Evolutionary conservation across 2,113 vertebrate species (phyloP).

Genomic region (sheep (Ovis aries)): ARS-UI_Ramb_v3.0 NC_056055.1:223876001-223876500

Average conservation of each 20-base stretch:
- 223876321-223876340: background rate
- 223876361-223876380: background rate
- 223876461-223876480: background rate
- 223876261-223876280: background rate
- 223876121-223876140: background rate
- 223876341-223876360: background rate
- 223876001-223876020: background rate
- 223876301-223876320: background rate
- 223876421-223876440: background rate
- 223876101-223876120: background rate
- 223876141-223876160: background rate
- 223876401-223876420: background rate
- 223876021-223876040: background rate
- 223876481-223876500: background rate
- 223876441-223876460: background rate
- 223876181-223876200: background rate
- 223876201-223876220: no score
- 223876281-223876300: background rate
- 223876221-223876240: background rate
- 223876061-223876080: background rate
- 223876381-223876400: background rate
- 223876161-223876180: background rate
- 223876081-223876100: background rate
- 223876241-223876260: background rate
- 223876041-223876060: background rate